A percentile compares a stretch with the other conserved stretches of the same genome.
Evolutionary conservation across 2,113 vertebrate genomes (phyloP).

Genomic region (Hemibagrus wyckioides): DNA sequence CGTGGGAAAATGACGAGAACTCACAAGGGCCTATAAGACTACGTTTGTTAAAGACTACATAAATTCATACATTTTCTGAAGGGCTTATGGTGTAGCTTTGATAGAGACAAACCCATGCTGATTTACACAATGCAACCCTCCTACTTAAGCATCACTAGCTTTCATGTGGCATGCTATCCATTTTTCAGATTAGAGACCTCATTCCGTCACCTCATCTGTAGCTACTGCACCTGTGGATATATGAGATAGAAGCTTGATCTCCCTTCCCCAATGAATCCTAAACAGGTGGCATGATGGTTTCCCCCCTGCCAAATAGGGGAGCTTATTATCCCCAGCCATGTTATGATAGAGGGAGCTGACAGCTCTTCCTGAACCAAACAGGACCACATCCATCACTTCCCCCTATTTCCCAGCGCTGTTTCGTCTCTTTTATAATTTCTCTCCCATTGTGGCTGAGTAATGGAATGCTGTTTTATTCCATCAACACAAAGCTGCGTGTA

Average conservation of each 20-base stretch:
- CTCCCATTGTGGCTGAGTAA: slow-evolving; percentile 33
- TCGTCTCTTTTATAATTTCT: slow-evolving; percentile 30
- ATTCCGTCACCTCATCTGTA: slow-evolving; percentile 48
- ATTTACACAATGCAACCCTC: slow-evolving; percentile 25
- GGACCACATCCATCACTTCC: slow-evolving; percentile 51
- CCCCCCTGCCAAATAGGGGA: slow-evolving; percentile 22
- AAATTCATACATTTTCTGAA: slow-evolving; percentile 2
- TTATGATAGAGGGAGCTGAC: slow-evolving; percentile 30
- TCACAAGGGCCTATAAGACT: not conserved
- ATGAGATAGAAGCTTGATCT: slow-evolving; percentile 42
- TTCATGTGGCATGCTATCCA: slow-evolving; percentile 23
- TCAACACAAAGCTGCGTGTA: slow-evolving; percentile 41
- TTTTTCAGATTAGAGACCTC: slow-evolving; percentile 41
- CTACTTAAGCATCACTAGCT: slow-evolving; percentile 31
- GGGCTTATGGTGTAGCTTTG: slow-evolving; percentile 5
- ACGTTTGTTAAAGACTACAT: slow-evolving; percentile 3
- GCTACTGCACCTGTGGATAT: slow-evolving; percentile 40
- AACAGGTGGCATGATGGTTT: slow-evolving; percentile 42
- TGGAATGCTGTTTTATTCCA: slow-evolving; percentile 56
- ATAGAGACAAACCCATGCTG: slow-evolving; percentile 28
- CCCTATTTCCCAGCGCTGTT: not conserved
- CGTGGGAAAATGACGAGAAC: slow-evolving; percentile 17
- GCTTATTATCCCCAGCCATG: slow-evolving; percentile 37
- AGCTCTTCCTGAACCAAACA: slow-evolving; percentile 45
- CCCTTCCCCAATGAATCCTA: slow-evolving; percentile 44